A percentile compares a stretch with the other conserved stretches of the same genome.
phyloP scores from a whole-genome alignment of 2,113 vertebrate genomes.

The Emydocephalus ijimae region DNA sequence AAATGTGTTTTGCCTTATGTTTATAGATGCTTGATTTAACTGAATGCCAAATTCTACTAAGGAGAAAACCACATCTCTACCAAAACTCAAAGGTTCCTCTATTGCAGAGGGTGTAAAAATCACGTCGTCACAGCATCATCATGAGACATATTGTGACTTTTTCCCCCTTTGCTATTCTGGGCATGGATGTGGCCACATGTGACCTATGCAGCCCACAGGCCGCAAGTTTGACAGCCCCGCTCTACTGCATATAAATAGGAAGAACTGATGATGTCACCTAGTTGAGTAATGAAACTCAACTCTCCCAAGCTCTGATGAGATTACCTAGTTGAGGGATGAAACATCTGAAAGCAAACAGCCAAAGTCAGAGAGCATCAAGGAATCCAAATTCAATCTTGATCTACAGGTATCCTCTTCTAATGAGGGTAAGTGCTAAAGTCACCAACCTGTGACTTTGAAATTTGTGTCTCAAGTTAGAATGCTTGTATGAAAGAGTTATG shows the following conservation, averaged over 20 bases:
- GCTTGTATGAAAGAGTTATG: neutral
- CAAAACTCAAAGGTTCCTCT: neutral
- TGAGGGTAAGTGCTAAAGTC: neutral
- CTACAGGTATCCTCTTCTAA: neutral
- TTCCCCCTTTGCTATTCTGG: no score
- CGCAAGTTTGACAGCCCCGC: no score
- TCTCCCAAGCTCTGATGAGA: neutral
- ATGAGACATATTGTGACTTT: no score
- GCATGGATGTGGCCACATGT: no score
- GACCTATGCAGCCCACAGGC: no score
- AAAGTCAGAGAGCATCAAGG: neutral
- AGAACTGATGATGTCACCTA: neutral
- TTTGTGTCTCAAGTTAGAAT: neutral
- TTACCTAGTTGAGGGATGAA: neutral
- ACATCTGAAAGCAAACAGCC: neutral
- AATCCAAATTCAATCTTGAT: neutral
- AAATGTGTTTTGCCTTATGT: neutral
- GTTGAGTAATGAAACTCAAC: neutral
- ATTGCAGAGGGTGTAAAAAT: no score
- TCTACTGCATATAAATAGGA: neutral
- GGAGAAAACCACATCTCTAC: neutral
- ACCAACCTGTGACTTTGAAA: neutral
- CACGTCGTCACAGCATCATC: accelerated
- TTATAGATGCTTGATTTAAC: neutral
- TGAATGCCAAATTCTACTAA: neutral